Evolutionary conservation across 2,888 invertebrate species (phyloP), one percentile per base, ranked within the genome.

Genomic region (Syrphus vitripennis): DNA sequence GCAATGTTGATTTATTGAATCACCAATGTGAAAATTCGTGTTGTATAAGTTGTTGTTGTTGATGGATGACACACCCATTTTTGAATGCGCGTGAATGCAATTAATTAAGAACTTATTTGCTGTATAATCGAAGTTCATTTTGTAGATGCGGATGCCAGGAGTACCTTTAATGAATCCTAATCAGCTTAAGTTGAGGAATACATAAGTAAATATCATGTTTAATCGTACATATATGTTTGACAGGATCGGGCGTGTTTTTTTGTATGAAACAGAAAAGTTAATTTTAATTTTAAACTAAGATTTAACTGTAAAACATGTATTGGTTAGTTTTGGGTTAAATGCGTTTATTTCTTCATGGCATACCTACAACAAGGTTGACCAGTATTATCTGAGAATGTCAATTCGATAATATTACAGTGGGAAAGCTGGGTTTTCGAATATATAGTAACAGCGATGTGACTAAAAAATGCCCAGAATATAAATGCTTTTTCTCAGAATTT

Each of bases 151-250:
- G 74, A 45, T 63, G 34, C 21, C 29, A 50, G 12, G 42, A 26
- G 3, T 75, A 65, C 75, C 48, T 80, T 76, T 1, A 71, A 67
- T 84, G 80, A 84, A 84, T 84, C 70, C 21, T 67, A 84, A 84
- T 83, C 48, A 71, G 55, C 19, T 61, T 57, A 48, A 14, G 10
- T 40, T 21, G 10, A 45, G 16, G 48, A 63, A 69, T 63, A 76
- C n/a, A n/a, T n/a, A n/a, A n/a, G n/a, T n/a, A n/a, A n/a, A n/a
- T 71, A 24, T 81, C 81, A 71, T 42, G 77, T 34, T 57, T 29
- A 45, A 14, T n/a, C n/a, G n/a, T n/a, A n/a, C n/a, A n/a, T 26
- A 24, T 50, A 21, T 48, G 14, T 50, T 59, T 57, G 59, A 67
- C 29, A 50, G 10, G 67, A 59, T 76, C 72, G 69, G 77, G 72